Percentiles rank a stretch among this genome's conserved stretches.
phyloP scores from a whole-genome alignment of 2,113 vertebrate species.

The Myrmecophaga tridactyla region DNA sequence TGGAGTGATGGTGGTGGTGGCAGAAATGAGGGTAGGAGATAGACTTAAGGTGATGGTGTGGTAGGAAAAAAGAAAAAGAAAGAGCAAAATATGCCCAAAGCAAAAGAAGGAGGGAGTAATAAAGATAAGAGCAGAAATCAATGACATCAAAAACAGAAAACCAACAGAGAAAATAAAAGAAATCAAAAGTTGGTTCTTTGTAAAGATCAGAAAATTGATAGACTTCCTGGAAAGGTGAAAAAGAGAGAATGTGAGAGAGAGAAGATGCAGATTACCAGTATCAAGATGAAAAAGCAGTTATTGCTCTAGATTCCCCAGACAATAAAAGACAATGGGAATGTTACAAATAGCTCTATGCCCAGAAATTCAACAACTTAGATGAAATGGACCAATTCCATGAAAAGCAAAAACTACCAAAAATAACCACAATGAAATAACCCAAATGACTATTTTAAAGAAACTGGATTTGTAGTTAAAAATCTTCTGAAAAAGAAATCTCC shows the following conservation, averaged over 20 bases:
- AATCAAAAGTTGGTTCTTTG: constrained; percentile 30
- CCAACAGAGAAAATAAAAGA: neutral
- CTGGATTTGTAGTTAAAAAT: constrained; percentile 18
- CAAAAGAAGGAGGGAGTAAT: neutral
- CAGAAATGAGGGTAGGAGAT: neutral
- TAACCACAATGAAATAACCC: constrained; percentile 10
- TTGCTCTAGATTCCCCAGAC: neutral
- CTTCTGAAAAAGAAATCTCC: neutral
- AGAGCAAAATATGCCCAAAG: no score
- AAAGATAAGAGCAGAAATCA: constrained; percentile 10
- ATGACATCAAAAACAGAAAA: neutral
- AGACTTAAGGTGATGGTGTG: neutral
- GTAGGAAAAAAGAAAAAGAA: neutral
- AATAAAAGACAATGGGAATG: neutral
- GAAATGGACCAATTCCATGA: no score
- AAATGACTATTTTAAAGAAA: neutral
- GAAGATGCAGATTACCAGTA: neutral
- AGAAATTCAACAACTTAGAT: neutral
- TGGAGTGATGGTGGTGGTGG: neutral
- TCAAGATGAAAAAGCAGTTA: neutral
- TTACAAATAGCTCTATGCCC: neutral
- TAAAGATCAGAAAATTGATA: constrained; percentile 15
- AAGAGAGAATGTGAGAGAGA: no score
- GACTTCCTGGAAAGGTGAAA: neutral
- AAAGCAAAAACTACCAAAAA: neutral